Conservation (phyloP, 2,113 vertebrate species). For the Nothoprocta pentlandii region DNA sequence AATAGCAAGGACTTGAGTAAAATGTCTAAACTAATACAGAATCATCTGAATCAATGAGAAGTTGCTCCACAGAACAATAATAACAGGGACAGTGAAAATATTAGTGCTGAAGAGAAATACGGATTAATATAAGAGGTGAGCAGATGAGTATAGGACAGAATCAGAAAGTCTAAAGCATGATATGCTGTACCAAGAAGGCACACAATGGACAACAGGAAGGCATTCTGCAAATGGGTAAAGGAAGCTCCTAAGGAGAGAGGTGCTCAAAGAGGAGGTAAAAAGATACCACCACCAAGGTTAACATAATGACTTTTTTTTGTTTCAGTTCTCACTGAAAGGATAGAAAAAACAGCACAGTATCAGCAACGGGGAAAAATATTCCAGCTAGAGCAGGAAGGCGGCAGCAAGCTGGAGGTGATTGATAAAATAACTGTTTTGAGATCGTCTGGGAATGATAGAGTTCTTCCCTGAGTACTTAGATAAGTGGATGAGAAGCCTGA, state of each 20-base stretch:
- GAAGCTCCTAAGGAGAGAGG: neutral
- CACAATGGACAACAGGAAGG: accelerated
- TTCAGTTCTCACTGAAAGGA: neutral
- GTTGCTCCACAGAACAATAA: neutral
- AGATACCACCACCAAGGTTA: neutral
- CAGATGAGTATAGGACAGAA: neutral
- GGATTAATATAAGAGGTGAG: neutral
- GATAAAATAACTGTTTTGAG: neutral
- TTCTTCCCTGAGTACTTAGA: neutral
- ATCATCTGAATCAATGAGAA: neutral
- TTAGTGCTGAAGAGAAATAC: neutral
- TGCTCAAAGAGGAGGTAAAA: neutral
- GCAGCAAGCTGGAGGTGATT: neutral
- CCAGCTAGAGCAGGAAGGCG: neutral
- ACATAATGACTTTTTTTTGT: neutral
- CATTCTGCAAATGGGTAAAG: neutral
- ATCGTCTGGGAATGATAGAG: neutral
- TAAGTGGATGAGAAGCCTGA: neutral
- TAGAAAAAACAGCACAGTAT: neutral
- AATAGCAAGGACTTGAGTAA: neutral
- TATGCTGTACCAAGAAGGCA: neutral
- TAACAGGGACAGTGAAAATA: neutral
- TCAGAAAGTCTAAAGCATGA: neutral
- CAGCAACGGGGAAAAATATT: neutral
- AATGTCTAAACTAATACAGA: neutral